Base-by-base conservation (phyloP, 53 echinoderm and acorn worm genomes). In the Crossaster papposus region DNA sequence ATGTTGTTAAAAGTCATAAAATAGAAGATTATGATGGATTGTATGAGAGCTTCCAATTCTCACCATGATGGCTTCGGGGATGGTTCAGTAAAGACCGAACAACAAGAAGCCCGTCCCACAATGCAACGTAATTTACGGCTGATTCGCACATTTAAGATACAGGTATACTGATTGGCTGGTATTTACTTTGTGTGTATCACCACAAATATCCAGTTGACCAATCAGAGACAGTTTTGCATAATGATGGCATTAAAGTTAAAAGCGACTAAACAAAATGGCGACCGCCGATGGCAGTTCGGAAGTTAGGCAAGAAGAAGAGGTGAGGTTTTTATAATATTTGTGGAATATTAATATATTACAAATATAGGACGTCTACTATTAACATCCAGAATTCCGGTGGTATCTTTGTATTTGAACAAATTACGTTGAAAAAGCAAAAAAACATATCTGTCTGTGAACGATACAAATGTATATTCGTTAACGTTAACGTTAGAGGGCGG, bases 51-150 rank as follows among this genome's bases (percentile, higher is more conserved):
- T 31, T 11, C 15, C 36, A 70, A 10, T 44, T 51, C 84, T 52
- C 36, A 84, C 84, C 84, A 84, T 84, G 29, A 70, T 84, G 84
- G 51, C 73, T 84, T 24, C 29, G 53, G 34, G 31, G 51, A 70
- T 28, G 72, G 71, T 36, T 44, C 70, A 51, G 72, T 72, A 84
- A 84, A 84, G 84, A 84, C 52, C 53, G 84, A 4, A 29, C 52
- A 23, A 44, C 14, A 18, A 18, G n/a, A n/a, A n/a, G n/a, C n/a
- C n/a, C n/a, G 6, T 78, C 78, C 78, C 78, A 58, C 80, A 80
- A 55, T 80, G 30, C 54, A 32, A 72, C 9, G 22, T 2, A 1
- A 34, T 15, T 63, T 62, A 18, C 23, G 15, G 30, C 33, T 53
- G 38, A 53, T 31, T 30, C 26, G 14, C 28, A 30, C 31, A 12